phyloP scores from a whole-genome alignment of 2,888 invertebrate species.

The Itoplectis maculator region DNA sequence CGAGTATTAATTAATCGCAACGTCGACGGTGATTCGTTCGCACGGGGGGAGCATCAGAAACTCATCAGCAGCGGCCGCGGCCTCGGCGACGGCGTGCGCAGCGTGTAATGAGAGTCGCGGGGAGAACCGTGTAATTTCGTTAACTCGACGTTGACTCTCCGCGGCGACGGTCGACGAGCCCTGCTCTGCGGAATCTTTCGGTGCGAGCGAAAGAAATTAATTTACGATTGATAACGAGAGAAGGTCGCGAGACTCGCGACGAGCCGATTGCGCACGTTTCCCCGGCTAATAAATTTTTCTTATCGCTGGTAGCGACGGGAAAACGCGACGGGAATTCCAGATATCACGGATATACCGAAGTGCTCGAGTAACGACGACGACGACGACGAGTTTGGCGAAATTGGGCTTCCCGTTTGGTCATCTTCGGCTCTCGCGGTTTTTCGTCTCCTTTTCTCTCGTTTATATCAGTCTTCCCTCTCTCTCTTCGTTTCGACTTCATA shows the following conservation, averaged over 20 bases:
- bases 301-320: background rate
- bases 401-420: constrained; percentile 12
- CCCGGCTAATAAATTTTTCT: background rate
- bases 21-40: constrained; percentile 73
- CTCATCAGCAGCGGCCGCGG: constrained; percentile 71
- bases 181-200: background rate
- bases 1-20: constrained; percentile 68
- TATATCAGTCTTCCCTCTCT: too few relatives aligned
- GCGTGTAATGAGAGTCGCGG: constrained; percentile 53
- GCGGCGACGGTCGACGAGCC: background rate
- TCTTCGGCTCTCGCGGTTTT: too few relatives aligned
- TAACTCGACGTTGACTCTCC: constrained; percentile 44
- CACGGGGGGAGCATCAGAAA: constrained; percentile 71
- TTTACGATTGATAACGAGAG: constrained; percentile 64
- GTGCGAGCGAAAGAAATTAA: constrained; percentile 53
- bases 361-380: too few relatives aligned
- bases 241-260: constrained; percentile 26
- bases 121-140: constrained; percentile 71
- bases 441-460: too few relatives aligned
- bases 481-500: too few relatives aligned
- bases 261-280: background rate
- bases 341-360: background rate
- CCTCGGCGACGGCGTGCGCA: constrained; percentile 2
- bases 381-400: constrained; percentile 2
- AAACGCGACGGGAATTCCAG: constrained; percentile 8